Evolutionary conservation across 2,888 invertebrate species (phyloP), one percentile per base, ranked within the genome.

Genomic region (Leptinotarsa peninsularis): DNA sequence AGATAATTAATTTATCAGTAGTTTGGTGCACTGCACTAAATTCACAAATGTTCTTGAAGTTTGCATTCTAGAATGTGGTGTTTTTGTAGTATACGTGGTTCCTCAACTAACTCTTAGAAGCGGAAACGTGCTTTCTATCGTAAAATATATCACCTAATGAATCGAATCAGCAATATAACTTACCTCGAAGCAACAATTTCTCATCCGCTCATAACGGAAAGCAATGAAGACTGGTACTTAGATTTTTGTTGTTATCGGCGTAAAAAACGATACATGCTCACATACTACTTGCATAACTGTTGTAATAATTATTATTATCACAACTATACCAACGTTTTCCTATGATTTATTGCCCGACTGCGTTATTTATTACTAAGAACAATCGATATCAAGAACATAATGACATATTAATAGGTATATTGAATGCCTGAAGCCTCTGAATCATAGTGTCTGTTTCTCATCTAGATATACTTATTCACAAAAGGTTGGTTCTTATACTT

Each of bases 351-450:
- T 14, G 49, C 14, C 17, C 21, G 14, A n/a, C 33, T 17, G 49
- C 50, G 43, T 67, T 67, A 67, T 67, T 67, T 67, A 67, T 67
- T 67, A 43, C 23, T 49, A 50, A 67, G 49, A 21, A 49, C 67
- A 49, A 33, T 67, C 67, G 67, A 67, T 67, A 49, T 67, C 67
- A 67, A 43, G 50, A 49, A 33, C 49, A 67, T 43, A 67, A 43
- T 49, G 50, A 67, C 67, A 67, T 50, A 50, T 67, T 67, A 67
- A 67, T 67, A 50, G 49, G 49, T n/a, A 67, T 23, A 67, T 67
- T 67, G 49, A 21, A n/a, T 17, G 18, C 67, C 33, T 67, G 18
- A 58, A 58, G 58, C 23, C 0, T n/a, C 52, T 52, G 52, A 52
- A 14, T 52, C 14, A 52, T 15, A 52, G 52, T 14, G 15, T 14